Base-by-base conservation (phyloP, 2,888 invertebrate genomes). In the Acholoe squamosa region DNA sequence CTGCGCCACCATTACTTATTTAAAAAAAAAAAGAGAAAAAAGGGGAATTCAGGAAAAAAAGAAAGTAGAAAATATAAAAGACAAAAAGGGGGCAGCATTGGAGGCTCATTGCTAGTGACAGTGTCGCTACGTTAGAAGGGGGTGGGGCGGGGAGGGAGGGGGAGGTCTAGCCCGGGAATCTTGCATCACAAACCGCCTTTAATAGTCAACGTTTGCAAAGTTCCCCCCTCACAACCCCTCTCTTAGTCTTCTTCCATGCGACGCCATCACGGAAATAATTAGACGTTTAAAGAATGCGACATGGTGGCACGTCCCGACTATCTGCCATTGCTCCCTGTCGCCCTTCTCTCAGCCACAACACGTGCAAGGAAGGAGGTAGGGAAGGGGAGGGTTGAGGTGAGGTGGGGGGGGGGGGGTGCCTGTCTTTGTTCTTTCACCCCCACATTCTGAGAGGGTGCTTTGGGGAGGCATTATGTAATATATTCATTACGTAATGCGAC, bases 401-500 rank as follows among this genome's bases (percentile, higher is more conserved):
- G 76, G 61, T n/a, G 76, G 25, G 1, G 28, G 25, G 28, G 16
- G 25, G 76, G 1, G 76, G 25, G 76, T 28, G 76, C 1, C 5
- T 19, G 28, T 31, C 76, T 76, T 76, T 76, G 76, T 76, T 76
- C 76, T 25, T n/a, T 76, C 31, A 31, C 76, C 76, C 76, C 28
- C 76, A 16, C 28, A 14, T 5, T 31, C 31, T 14, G 76, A 76
- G 31, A 76, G 76, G 28, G 25, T 16, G 76, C 28, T 14, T 14
- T 1, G 76, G 43, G 84, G 84, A 22, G 7, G 84, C n/a, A 84
- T 84, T 84, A 84, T 84, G 86, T 54, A 86, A 86, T 86, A 54
- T 54, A 86, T 86, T 51, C 86, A 86, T 86, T 86, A 86, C 86
- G 86, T 86, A 86, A 86, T 56, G 52, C 28, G 33, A 86, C 54